These are phyloP conservation scores for Empis stercorea DNA, from an alignment of 2,888 invertebrate genomes.

Conservation along the genomic window DNA sequence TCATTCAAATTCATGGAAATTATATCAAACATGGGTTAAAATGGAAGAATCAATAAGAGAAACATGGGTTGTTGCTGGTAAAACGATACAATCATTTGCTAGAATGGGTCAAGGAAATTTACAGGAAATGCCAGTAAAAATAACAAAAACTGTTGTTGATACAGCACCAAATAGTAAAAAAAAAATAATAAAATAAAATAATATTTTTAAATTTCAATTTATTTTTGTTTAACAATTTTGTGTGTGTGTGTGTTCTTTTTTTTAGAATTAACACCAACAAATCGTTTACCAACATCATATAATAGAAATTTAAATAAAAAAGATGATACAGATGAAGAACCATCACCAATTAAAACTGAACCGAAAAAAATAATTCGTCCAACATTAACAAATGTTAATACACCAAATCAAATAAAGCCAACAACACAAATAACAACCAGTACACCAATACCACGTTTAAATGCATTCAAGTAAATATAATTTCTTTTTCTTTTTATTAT, in stretches of 20 bases:
- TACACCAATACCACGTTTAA: constrained; percentile 7
- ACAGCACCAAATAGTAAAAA: constrained; percentile 19
- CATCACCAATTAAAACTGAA: constrained; percentile 2
- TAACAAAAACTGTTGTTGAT: constrained; percentile 36
- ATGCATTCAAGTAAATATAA: no score
- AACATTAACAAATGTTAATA: not conserved
- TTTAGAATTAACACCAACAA: not conserved
- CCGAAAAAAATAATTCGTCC: constrained; percentile 1
- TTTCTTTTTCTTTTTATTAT: no score
- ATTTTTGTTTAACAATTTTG: no score
- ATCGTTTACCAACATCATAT: not conserved
- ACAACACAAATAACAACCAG: constrained; percentile 4
- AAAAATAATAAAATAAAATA: no score
- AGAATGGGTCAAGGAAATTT: constrained; percentile 40
- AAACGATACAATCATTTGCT: constrained; percentile 59
- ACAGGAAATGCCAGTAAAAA: constrained; percentile 37
- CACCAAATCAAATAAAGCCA: not conserved
- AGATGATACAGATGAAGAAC: constrained; percentile 1
- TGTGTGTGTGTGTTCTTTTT: not conserved
- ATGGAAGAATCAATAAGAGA: constrained; percentile 60
- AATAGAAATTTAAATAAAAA: no score
- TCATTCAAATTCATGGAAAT: constrained; percentile 57
- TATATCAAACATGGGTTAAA: constrained; percentile 75
- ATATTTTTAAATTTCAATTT: no score
- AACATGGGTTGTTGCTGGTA: constrained; percentile 69